Evolutionary conservation across 2,113 vertebrate genomes (phyloP).

Genomic region (Acinonyx jubatus): DNA sequence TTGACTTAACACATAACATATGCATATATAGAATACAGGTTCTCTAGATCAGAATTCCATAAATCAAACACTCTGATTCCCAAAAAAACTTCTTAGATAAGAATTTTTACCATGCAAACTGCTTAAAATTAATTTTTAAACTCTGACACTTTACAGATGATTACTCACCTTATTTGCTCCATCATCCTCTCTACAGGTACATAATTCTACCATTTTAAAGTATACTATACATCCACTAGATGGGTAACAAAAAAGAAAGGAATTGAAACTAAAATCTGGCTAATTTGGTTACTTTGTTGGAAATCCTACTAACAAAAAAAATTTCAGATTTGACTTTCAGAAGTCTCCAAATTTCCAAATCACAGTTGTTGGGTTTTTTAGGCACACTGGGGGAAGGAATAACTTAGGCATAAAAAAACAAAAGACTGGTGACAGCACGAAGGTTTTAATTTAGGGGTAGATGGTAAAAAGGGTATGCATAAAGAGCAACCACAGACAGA

Average conservation of each 20-base stretch:
- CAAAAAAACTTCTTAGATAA: not conserved
- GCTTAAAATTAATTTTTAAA: constrained; percentile 20
- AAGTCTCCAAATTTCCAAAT: constrained; percentile 29
- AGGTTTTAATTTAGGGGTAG: not conserved
- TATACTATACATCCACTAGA: not conserved
- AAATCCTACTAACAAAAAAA: constrained; percentile 43
- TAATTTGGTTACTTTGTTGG: not conserved
- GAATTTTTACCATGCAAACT: not conserved
- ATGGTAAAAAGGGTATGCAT: not conserved
- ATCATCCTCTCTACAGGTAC: not conserved
- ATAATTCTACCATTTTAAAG: not conserved
- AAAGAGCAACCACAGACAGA: not conserved
- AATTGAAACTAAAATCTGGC: constrained; percentile 2
- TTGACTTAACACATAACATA: not conserved
- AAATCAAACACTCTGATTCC: not conserved
- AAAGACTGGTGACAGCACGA: not conserved
- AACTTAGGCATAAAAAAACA: not conserved
- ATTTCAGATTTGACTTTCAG: constrained; percentile 30
- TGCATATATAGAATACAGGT: not conserved
- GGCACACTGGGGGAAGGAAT: not conserved
- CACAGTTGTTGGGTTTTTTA: not conserved
- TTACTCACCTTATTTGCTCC: not conserved
- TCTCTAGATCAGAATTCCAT: not conserved
- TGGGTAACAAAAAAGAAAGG: not conserved
- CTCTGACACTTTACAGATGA: not conserved